Evolutionary conservation across 2,888 invertebrate species (phyloP).

Genomic region (Drosophila diplacantha): DNA sequence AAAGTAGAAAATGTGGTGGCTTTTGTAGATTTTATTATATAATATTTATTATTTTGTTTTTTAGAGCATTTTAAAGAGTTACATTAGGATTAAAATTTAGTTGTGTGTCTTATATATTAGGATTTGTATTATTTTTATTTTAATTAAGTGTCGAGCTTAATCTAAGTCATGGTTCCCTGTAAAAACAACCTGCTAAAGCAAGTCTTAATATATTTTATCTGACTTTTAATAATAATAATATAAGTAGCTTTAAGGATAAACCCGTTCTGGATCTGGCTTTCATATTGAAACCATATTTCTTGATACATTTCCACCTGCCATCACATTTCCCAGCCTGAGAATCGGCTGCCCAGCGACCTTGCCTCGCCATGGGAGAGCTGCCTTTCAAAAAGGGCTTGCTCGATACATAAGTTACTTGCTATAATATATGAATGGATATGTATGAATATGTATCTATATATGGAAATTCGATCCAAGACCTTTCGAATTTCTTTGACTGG

Average conservation of each 20-base stretch:
- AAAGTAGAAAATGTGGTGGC: background rate
- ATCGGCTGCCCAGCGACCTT: slow-evolving; percentile 18
- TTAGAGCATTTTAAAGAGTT: background rate
- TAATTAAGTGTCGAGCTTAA: background rate
- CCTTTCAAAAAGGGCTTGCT: slow-evolving; percentile 25
- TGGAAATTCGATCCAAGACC: slow-evolving; percentile 7
- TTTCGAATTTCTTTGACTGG: slow-evolving; percentile 54
- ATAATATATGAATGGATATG: background rate
- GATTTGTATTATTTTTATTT: background rate
- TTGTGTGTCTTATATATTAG: background rate
- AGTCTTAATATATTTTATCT: background rate
- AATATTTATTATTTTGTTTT: background rate
- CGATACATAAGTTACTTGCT: background rate
- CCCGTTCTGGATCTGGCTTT: background rate
- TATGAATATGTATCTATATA: background rate
- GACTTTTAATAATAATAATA: background rate
- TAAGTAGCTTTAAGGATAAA: background rate
- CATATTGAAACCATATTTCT: background rate
- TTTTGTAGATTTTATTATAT: background rate
- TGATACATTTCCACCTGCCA: background rate
- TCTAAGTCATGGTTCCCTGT: background rate
- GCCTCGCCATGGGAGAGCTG: slow-evolving; percentile 25
- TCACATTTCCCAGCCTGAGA: slow-evolving; percentile 10
- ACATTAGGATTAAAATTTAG: background rate
- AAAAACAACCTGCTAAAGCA: background rate